Percentiles rank a stretch among this genome's conserved stretches.
Evolutionary conservation across 2,797 vertebrate genomes (phyloP).

Genomic region (Adrianichthys oophorus): DNA sequence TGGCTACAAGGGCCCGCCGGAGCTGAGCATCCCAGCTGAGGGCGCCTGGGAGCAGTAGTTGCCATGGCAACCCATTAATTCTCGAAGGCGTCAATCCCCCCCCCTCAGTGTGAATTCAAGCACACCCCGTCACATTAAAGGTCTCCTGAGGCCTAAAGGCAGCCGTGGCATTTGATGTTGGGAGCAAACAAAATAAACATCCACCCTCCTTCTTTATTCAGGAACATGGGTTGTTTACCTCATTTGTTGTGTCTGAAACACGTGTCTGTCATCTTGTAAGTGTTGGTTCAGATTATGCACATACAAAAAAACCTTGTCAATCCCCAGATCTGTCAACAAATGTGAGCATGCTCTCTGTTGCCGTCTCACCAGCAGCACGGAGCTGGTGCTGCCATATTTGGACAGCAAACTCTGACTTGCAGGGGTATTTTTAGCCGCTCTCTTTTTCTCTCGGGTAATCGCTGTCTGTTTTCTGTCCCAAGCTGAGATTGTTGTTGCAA

Average conservation of each 20-base stretch:
- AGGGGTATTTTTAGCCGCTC: constrained; percentile 77
- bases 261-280: background rate
- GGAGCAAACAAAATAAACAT: constrained; percentile 15
- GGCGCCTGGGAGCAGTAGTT: constrained; percentile 47
- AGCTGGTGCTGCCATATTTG: constrained; percentile 77
- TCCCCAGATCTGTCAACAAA: constrained; percentile 50
- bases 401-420: constrained; percentile 55
- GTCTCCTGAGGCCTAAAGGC: constrained; percentile 37
- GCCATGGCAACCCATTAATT: constrained; percentile 67
- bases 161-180: constrained; percentile 30
- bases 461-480: constrained; percentile 65
- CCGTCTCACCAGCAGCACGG: constrained; percentile 29
- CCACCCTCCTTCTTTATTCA: background rate
- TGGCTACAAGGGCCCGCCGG: constrained; percentile 55
- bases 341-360: constrained; percentile 18
- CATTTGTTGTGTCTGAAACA: background rate
- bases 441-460: constrained; percentile 71
- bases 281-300: constrained; percentile 27
- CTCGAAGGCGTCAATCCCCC: constrained; percentile 47
- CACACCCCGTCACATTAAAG: constrained; percentile 48
- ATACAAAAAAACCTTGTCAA: constrained; percentile 11
- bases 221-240: too few species aligned
- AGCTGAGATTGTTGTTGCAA: constrained; percentile 53
- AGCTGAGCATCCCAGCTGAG: constrained; percentile 50
- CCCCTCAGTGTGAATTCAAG: constrained; percentile 12